Percentiles rank a stretch among this genome's conserved stretches.
Conservation (phyloP, 2,888 invertebrate genomes). For the Heteromurus nitidus region DNA sequence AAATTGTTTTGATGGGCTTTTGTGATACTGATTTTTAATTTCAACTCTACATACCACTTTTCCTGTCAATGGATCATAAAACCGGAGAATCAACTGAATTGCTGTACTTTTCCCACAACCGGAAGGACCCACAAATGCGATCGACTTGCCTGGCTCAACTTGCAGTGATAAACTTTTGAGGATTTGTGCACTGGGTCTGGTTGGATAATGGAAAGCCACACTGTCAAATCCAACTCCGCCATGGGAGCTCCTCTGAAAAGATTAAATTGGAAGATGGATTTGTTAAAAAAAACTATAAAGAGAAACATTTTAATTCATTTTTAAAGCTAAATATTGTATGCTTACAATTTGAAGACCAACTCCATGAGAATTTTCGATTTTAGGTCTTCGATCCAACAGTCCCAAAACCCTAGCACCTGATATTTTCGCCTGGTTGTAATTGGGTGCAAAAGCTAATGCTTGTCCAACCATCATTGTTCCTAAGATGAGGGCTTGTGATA, state of each 20-base stretch:
- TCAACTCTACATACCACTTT: constrained; percentile 75
- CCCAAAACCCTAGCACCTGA: constrained; percentile 83
- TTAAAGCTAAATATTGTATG: too few relatives aligned
- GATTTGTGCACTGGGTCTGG: constrained; percentile 76
- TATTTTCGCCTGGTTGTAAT: constrained; percentile 82
- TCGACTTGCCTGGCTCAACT: constrained; percentile 74
- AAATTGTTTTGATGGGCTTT: too few relatives aligned
- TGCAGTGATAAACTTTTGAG: constrained; percentile 75
- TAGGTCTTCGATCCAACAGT: constrained; percentile 80
- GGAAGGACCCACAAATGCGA: constrained; percentile 75
- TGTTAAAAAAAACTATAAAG: too few relatives aligned
- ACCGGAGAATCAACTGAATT: constrained; percentile 85
- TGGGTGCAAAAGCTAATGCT: constrained; percentile 86
- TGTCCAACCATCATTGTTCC: constrained; percentile 85
- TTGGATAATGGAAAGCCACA: constrained; percentile 76
- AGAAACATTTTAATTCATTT: too few relatives aligned
- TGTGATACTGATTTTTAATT: too few relatives aligned
- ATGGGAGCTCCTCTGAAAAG: constrained; percentile 68
- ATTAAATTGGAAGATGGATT: too few relatives aligned
- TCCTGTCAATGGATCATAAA: constrained; percentile 83
- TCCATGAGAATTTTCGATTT: constrained; percentile 75
- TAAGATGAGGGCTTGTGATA: constrained; percentile 85
- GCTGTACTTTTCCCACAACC: constrained; percentile 78
- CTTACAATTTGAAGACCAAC: constrained; percentile 75
- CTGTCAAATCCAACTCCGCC: constrained; percentile 77